A percentile compares a stretch with the other conserved stretches of the same genome.
phyloP scores from a whole-genome alignment of 2,888 invertebrate species.

The Eurytoma californica region DNA sequence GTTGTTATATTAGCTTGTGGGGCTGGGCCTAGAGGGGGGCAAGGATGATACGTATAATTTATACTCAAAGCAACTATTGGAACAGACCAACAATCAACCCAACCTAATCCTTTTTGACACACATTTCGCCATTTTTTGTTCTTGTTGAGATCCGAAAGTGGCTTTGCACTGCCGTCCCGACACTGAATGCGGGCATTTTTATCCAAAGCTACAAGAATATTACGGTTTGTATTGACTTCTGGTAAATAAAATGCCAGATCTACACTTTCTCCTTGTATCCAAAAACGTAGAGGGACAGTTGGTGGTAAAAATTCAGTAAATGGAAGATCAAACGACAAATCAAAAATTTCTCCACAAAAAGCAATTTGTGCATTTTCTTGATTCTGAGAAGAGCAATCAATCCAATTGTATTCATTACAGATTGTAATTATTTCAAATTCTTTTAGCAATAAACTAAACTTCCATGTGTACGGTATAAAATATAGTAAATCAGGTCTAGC shows the following conservation, averaged over 20 bases:
- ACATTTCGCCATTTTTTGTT: slow-evolving; percentile 88
- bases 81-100: slow-evolving; percentile 98
- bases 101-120: slow-evolving; percentile 85
- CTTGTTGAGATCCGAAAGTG: slow-evolving; percentile 76
- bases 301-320: slow-evolving; percentile 95
- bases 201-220: slow-evolving; percentile 88
- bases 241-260: slow-evolving; percentile 93
- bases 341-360: slow-evolving; percentile 94
- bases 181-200: slow-evolving; percentile 91
- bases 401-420: slow-evolving; percentile 98
- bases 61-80: slow-evolving; percentile 95
- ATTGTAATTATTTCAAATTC: slow-evolving; percentile 96
- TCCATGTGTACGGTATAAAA: slow-evolving; percentile 98
- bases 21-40: slow-evolving; percentile 90
- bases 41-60: slow-evolving; percentile 93
- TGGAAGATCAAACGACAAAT: slow-evolving; percentile 94
- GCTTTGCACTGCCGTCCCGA: slow-evolving; percentile 81
- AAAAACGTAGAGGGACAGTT: slow-evolving; percentile 91
- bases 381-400: slow-evolving; percentile 96
- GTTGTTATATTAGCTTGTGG: slow-evolving; percentile 95
- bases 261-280: slow-evolving; percentile 96
- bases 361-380: slow-evolving; percentile 97
- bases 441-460: slow-evolving; percentile 91
- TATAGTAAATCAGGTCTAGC: slow-evolving; percentile 93
- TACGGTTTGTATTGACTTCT: slow-evolving; percentile 91